These are phyloP conservation scores for Drosophila mayri DNA, from an alignment of 1,140 invertebrate genomes.

Conservation along the genomic window DNA sequence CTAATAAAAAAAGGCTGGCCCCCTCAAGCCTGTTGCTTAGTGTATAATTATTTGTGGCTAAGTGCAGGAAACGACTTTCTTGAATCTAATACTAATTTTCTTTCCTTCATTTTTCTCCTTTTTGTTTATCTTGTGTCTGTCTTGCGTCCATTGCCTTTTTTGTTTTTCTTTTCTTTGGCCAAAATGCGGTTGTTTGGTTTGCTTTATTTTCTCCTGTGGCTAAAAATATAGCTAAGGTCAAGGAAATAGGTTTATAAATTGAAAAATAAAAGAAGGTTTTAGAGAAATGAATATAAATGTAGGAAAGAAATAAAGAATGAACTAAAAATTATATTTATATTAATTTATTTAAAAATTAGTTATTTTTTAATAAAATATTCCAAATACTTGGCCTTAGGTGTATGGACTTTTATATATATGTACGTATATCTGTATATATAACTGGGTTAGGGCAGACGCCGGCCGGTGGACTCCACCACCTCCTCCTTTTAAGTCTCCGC, in stretches of 20 bases:
- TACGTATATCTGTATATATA: conserved; percentile 16
- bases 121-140: conserved; percentile 33
- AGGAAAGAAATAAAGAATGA: not conserved
- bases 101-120: not conserved
- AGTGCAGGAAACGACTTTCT: conserved; percentile 16
- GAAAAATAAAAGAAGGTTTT: not conserved
- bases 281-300: not conserved
- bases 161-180: conserved; percentile 13
- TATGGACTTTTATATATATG: not conserved
- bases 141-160: not conserved
- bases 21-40: conserved; percentile 26
- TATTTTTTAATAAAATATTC: not conserved
- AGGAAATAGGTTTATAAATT: not conserved
- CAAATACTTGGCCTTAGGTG: not conserved
- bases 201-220: not conserved
- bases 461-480: conserved; percentile 13
- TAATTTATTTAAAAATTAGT: accelerated
- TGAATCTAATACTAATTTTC: conserved; percentile 10
- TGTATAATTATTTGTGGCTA: conserved; percentile 22
- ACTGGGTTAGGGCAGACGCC: conserved; percentile 46
- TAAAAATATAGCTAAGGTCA: not conserved
- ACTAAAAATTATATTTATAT: not conserved
- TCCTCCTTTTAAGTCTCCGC: not conserved
- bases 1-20: conserved; percentile 8
- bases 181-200: conserved; percentile 43